Evolutionary conservation across 2,797 vertebrate species (phyloP).

Genomic region (Zalophus californianus): DNA sequence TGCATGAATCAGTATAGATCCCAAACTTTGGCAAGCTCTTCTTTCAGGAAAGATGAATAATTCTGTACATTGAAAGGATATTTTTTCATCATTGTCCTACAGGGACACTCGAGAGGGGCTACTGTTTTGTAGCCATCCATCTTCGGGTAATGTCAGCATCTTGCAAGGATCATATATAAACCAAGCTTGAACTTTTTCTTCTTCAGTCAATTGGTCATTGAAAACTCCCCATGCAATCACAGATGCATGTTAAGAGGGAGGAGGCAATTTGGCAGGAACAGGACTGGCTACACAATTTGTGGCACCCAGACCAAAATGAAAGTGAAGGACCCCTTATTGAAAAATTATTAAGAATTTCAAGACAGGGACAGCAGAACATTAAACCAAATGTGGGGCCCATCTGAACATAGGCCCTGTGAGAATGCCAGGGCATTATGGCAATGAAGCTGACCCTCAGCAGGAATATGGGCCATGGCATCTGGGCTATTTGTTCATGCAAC

Average conservation of each 20-base stretch:
- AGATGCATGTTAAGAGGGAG: not conserved
- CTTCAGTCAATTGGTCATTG: not conserved
- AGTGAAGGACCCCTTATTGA: not conserved
- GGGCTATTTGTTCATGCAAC: not conserved
- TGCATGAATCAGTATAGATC: not conserved
- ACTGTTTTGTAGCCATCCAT: not conserved
- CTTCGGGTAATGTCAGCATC: not conserved
- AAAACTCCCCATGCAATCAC: not conserved
- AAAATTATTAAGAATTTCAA: constrained; percentile 21
- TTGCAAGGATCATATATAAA: not conserved
- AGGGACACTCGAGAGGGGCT: not conserved
- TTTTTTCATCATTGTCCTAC: not conserved
- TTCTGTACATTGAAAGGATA: not conserved
- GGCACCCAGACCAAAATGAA: not conserved
- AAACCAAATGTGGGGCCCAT: not conserved
- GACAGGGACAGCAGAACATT: not conserved
- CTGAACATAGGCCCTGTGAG: not conserved
- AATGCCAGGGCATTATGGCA: not conserved
- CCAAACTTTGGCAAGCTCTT: not conserved
- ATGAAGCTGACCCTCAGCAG: not conserved
- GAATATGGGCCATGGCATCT: not conserved
- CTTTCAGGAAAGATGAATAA: not conserved
- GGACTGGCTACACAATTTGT: not conserved
- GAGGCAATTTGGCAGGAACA: not conserved
- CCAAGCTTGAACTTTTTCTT: not conserved